These are phyloP conservation scores for Anoura caudifer DNA, from an alignment of 2,113 vertebrate species.

Conservation along the genomic window DNA sequence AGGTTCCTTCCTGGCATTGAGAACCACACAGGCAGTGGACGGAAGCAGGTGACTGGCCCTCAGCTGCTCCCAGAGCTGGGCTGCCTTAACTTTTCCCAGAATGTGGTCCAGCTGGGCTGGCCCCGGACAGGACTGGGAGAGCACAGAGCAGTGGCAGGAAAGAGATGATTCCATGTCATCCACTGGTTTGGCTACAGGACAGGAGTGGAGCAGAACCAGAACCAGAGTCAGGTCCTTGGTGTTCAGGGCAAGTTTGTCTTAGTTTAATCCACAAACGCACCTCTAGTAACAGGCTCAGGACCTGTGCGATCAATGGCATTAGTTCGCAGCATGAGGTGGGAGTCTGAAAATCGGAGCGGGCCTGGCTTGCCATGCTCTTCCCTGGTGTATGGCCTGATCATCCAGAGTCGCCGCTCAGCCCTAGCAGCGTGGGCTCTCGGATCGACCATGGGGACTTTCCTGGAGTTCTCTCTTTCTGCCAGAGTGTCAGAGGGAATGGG, in stretches of 20 bases:
- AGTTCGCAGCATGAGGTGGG: not conserved
- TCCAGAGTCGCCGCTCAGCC: not conserved
- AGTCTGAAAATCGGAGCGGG: not conserved
- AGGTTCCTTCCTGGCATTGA: conserved; percentile 52
- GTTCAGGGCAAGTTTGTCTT: not conserved
- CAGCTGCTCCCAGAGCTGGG: not conserved
- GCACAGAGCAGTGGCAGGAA: not conserved
- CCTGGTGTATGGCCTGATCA: not conserved
- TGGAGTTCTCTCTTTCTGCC: not conserved
- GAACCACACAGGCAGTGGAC: not conserved
- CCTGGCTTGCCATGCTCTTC: not conserved
- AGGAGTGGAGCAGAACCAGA: not conserved
- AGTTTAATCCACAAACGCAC: not conserved
- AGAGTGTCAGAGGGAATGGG: not conserved
- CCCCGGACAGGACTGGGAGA: not conserved
- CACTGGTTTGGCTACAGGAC: not conserved
- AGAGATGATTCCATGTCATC: rapidly evolving
- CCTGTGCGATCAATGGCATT: rapidly evolving
- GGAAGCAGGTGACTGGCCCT: conserved; percentile 23
- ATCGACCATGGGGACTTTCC: not conserved
- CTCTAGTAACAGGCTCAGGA: not conserved
- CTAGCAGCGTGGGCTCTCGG: not conserved
- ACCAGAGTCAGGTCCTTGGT: not conserved
- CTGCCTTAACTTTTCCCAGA: not conserved
- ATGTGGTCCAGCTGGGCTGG: rapidly evolving